A percentile compares a stretch with the other conserved stretches of the same genome.
phyloP scores from a whole-genome alignment of 2,113 vertebrate species.

The Monarcha castaneiventris region DNA sequence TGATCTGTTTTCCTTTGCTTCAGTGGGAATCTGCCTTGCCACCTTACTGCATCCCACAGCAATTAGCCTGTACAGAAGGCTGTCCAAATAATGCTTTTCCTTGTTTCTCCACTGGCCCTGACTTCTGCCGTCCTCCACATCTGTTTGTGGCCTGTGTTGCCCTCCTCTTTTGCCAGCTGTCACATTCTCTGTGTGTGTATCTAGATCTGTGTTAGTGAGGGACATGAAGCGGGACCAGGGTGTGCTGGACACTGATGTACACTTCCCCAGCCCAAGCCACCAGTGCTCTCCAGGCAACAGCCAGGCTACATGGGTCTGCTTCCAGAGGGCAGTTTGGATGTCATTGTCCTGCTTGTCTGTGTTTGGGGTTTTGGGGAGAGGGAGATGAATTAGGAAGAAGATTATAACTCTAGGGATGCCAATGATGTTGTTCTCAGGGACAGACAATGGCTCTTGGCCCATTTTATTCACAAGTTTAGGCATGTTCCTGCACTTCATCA shows the following conservation, averaged over 20 bases:
- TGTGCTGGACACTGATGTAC: background rate
- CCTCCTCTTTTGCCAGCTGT: background rate
- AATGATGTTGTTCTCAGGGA: background rate
- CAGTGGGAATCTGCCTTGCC: background rate
- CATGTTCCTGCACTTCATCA: background rate
- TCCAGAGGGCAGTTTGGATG: background rate
- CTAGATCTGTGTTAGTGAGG: background rate
- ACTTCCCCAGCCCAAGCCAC: too few relatives aligned
- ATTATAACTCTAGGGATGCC: background rate
- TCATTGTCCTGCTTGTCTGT: background rate
- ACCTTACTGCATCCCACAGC: background rate
- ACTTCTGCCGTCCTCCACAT: background rate
- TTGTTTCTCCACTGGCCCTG: background rate
- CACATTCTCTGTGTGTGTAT: background rate
- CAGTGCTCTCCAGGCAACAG: background rate
- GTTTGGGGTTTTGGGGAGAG: background rate
- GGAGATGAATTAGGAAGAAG: background rate
- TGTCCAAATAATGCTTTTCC: background rate
- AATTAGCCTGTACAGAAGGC: background rate
- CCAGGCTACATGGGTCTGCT: background rate
- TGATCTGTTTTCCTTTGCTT: background rate
- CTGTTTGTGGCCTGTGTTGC: background rate
- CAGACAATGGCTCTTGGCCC: background rate
- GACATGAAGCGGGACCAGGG: background rate
- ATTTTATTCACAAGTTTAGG: background rate